Percentiles rank a stretch among this genome's conserved stretches.
Evolutionary conservation across 2,113 vertebrate genomes (phyloP).

Genomic region (Rhineura floridana): DNA sequence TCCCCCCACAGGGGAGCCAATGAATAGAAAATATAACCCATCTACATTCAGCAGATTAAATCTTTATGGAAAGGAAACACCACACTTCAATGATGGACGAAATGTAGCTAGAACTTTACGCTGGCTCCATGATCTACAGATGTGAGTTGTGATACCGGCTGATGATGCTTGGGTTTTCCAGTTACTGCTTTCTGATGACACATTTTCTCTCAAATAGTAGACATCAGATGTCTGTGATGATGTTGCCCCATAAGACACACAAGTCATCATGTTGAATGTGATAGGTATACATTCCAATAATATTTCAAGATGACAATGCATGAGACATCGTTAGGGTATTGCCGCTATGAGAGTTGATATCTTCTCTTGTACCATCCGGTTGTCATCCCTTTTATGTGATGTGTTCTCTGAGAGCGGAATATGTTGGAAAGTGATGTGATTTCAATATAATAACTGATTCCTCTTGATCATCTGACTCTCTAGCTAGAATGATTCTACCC

Average conservation of each 20-base stretch:
- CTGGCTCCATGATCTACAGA: conserved; percentile 77
- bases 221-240: background rate
- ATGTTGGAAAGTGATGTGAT: background rate
- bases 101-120: conserved; percentile 70
- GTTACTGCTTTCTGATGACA: background rate
- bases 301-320: background rate
- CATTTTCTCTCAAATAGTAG: background rate
- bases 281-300: background rate
- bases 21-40: conserved; percentile 82
- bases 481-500: background rate
- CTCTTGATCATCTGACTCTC: background rate
- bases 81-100: conserved; percentile 82
- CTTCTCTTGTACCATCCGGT: background rate
- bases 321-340: background rate
- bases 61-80: conserved; percentile 80
- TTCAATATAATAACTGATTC: background rate
- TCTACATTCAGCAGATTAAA: conserved; percentile 70
- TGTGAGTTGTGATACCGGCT: conserved; percentile 71
- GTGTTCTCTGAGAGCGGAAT: background rate
- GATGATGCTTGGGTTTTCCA: conserved; percentile 5
- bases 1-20: conserved; percentile 77
- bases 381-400: background rate
- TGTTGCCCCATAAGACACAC: no score
- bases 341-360: background rate
- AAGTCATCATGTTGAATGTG: background rate